Percentiles rank a stretch among this genome's conserved stretches.
Evolutionary conservation across 2,888 invertebrate genomes (phyloP).

Genomic region (Timandra comae): DNA sequence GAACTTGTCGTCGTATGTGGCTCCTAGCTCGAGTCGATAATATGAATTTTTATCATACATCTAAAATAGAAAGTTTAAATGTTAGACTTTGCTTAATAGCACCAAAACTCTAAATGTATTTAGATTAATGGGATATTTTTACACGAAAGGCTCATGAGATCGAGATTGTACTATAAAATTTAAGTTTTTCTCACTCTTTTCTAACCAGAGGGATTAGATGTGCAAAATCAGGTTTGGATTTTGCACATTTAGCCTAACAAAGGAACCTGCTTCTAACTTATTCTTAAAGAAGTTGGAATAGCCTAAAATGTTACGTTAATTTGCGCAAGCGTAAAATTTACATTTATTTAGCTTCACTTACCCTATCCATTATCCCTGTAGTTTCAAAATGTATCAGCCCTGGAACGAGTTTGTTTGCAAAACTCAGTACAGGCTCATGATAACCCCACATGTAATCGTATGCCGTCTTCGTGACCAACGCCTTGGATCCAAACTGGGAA

Average conservation of each 20-base stretch:
- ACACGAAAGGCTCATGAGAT: too few species aligned
- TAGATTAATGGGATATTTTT: background rate
- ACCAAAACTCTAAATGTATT: background rate
- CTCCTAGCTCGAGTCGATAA: conserved; percentile 24
- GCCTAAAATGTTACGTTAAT: too few species aligned
- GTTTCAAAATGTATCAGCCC: conserved; percentile 81
- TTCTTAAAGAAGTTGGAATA: too few species aligned
- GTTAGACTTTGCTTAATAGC: background rate
- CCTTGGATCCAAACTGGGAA: conserved; percentile 71
- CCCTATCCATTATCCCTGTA: conserved; percentile 85
- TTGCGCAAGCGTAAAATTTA: too few species aligned
- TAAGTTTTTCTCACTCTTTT: too few species aligned
- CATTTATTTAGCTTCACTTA: too few species aligned
- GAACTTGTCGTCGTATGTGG: conserved; percentile 25
- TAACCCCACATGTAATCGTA: conserved; percentile 31
- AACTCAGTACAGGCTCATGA: conserved; percentile 23
- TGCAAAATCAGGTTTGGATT: too few species aligned
- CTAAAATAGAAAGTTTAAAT: conserved; percentile 12
- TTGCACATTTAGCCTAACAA: too few species aligned
- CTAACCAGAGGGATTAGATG: too few species aligned
- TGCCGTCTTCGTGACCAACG: conserved; percentile 55
- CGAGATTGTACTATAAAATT: too few species aligned
- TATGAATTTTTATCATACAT: conserved; percentile 22
- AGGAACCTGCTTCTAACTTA: too few species aligned
- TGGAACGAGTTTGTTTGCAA: conserved; percentile 48